Conservation (phyloP, 2,113 vertebrate species). For the Peromyscus californicus region DNA sequence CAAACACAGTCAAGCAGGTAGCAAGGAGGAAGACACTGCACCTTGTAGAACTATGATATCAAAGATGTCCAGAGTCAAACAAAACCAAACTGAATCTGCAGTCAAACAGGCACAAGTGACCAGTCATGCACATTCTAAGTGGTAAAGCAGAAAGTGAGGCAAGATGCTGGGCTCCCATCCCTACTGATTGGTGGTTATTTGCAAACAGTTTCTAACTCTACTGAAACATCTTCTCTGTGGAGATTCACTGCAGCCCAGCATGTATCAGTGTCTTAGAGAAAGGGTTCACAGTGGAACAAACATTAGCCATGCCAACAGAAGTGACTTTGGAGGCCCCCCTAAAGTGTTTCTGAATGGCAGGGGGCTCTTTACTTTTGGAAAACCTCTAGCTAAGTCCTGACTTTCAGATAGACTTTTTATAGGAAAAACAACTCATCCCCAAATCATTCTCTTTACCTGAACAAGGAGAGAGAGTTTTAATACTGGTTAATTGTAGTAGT, state of each 20-base stretch:
- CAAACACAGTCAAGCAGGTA: neutral
- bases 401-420: neutral
- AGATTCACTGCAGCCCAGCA: neutral
- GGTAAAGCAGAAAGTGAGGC: fast-evolving
- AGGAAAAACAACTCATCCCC: neutral
- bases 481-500: neutral
- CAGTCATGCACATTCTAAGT: neutral
- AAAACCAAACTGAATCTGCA: neutral
- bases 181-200: fast-evolving
- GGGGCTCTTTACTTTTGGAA: neutral
- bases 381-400: neutral
- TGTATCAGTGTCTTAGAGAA: neutral
- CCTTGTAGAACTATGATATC: neutral
- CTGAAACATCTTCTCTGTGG: too few species aligned
- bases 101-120: neutral
- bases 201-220: neutral
- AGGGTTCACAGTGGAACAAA: neutral
- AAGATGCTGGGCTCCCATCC: too few species aligned
- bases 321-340: neutral
- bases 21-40: neutral
- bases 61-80: neutral
- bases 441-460: neutral
- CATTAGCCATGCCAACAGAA: neutral
- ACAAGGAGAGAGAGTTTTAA: neutral
- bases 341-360: neutral